Percentiles rank a stretch among this genome's conserved stretches.
phyloP scores from a whole-genome alignment of 2,113 vertebrate species.

The Aegithalos caudatus region DNA sequence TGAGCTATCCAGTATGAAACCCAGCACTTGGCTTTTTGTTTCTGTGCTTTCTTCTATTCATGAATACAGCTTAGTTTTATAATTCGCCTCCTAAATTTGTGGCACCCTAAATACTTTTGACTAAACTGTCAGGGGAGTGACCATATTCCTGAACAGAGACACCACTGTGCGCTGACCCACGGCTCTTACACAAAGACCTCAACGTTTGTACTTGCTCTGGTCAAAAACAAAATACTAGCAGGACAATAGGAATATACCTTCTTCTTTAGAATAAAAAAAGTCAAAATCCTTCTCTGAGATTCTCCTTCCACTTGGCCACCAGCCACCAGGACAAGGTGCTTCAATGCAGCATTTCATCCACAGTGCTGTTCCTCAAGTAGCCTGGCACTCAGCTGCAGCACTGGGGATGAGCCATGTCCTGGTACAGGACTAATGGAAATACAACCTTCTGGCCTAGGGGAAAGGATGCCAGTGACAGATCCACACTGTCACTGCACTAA shows the following conservation, averaged over 20 bases:
- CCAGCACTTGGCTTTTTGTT: constrained; percentile 53
- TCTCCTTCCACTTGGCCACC: background rate
- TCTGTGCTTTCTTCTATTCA: constrained; percentile 4
- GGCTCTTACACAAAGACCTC: background rate
- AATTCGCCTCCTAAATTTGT: background rate
- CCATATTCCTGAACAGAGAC: background rate
- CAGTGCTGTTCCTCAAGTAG: background rate
- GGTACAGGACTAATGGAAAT: background rate
- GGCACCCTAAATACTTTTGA: background rate
- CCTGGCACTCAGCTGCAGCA: background rate
- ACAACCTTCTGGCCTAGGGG: background rate
- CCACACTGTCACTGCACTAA: background rate
- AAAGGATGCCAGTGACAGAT: background rate
- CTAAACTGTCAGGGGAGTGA: background rate
- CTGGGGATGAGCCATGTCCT: background rate
- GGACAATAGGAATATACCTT: background rate
- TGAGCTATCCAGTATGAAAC: constrained; percentile 68
- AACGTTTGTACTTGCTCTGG: background rate
- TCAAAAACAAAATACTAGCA: background rate
- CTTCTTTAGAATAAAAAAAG: background rate
- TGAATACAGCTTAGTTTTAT: constrained; percentile 27
- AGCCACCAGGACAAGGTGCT: background rate
- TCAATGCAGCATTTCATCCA: background rate
- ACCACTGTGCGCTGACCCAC: background rate
- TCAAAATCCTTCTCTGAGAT: background rate